Percentiles rank a stretch among this genome's conserved stretches.
Conservation (phyloP, 1,140 invertebrate genomes). For the Rhagoletis pomonella region DNA sequence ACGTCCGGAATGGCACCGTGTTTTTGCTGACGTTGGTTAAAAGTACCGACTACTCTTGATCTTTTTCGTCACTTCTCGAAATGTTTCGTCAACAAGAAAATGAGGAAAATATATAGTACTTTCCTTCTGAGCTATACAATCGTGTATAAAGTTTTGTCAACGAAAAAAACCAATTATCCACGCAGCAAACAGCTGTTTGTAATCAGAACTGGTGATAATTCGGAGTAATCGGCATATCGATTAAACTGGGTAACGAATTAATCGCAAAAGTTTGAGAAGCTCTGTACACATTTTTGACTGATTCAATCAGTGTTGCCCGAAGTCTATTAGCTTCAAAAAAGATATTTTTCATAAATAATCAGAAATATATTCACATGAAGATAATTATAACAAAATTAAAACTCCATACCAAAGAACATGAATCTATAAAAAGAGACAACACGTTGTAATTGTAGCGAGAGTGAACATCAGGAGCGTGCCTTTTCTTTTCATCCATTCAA, state of each 20-base stretch:
- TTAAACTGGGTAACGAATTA: not conserved
- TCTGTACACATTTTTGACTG: not conserved
- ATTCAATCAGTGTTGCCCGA: not conserved
- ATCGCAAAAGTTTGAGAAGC: not conserved
- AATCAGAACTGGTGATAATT: not conserved
- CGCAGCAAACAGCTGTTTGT: conserved; percentile 4
- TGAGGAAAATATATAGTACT: not conserved
- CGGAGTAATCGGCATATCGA: not conserved
- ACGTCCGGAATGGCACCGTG: not conserved
- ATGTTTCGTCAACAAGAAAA: not conserved
- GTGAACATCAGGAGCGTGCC: too few species aligned
- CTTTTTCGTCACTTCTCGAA: not conserved
- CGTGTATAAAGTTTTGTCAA: not conserved
- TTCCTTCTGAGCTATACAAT: not conserved
- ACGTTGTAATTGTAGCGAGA: not conserved
- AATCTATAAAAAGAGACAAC: not conserved
- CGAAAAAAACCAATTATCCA: conserved; percentile 16
- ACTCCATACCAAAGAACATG: too few species aligned
- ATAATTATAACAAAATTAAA: too few species aligned
- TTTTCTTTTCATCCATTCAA: too few species aligned
- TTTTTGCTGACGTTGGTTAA: not conserved
- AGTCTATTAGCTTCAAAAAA: too few species aligned
- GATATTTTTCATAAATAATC: too few species aligned
- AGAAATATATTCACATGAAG: too few species aligned
- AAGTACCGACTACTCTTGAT: not conserved